These are phyloP conservation scores for Glossosoma conforme DNA, from an alignment of 1,140 invertebrate species.

Conservation along the genomic window DNA sequence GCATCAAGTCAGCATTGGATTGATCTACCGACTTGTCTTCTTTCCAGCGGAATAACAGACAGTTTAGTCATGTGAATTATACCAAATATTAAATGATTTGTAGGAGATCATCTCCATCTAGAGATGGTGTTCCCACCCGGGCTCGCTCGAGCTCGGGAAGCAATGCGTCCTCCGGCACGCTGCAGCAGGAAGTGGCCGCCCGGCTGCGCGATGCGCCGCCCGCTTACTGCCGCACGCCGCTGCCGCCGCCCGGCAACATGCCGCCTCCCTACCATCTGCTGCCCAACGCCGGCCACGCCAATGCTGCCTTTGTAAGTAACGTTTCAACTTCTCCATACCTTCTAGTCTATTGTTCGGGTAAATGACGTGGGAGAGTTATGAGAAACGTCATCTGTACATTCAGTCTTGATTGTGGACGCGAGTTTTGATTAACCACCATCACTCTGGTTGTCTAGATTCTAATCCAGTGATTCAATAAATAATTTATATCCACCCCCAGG, in stretches of 20 bases:
- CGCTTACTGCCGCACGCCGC: constrained; percentile 10
- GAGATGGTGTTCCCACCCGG: background rate
- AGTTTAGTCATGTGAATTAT: background rate
- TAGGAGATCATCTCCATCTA: background rate
- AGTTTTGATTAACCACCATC: too few species aligned
- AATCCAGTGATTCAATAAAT: too few species aligned
- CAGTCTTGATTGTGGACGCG: too few species aligned
- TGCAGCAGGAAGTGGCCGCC: constrained; percentile 22
- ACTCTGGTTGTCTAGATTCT: too few species aligned
- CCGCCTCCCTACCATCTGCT: constrained; percentile 19
- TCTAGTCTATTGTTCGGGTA: too few species aligned
- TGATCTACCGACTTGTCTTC: too few species aligned
- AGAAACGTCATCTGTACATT: too few species aligned
- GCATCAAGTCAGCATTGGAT: too few species aligned
- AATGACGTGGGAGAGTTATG: too few species aligned
- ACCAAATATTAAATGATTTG: background rate
- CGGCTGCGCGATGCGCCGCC: constrained; percentile 25
- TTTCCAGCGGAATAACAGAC: background rate
- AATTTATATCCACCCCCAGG: too few species aligned
- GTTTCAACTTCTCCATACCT: constrained; percentile 1
- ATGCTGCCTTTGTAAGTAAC: constrained; percentile 24
- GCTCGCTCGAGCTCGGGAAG: constrained; percentile 7
- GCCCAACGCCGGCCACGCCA: constrained; percentile 16
- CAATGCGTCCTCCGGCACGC: constrained; percentile 9
- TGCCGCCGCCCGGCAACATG: constrained; percentile 18